Evolutionary conservation across 2,888 invertebrate genomes (phyloP), one percentile per base, ranked within the genome.

Genomic region (Elegia similella): DNA sequence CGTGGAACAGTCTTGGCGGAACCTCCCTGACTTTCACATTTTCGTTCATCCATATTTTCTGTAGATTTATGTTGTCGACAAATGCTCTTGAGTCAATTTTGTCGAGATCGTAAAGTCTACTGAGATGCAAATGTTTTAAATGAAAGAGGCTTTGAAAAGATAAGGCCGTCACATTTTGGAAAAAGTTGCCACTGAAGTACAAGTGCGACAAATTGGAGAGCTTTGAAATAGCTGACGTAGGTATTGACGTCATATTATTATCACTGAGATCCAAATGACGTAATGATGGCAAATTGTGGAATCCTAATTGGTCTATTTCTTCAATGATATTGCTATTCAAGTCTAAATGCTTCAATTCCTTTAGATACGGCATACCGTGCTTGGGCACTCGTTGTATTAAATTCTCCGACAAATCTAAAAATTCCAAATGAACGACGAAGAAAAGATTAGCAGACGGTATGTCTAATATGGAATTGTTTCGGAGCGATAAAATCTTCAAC

Each of bases 121-220:
- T 94, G 73, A 97, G 88, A 78, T 95, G 95, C 74, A 97, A 92
- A 78, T 93, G 94, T 77, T 94, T 94, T 68, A 97, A 92, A 83
- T 96, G 95, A 82, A 96, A 96, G 59, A 98, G 93, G 81, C 97
- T 97, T 73, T 95, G 93, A 77, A 98, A 96, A 62, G 96, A 96
- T 56, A 96, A 94, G 15, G 96, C 93, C 61, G 95, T 94, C 69
- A 97, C 87, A 69, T 93, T 92, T 68, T 92, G 92, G 71, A 97
- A 94, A 69, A 95, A 95, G 88, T 97, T 97, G 65, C 95, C 94
- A 78, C 95, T 96, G 72, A 97, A 89, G 73, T 95, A 94, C 68
- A 97, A 92, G 78, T 93, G 94, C 61, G 95, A 94, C 68, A 97
- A 93, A 79, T 95, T 95, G 61, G 95, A 93, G 77, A 97, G 88